Base-by-base conservation (phyloP, 2,888 invertebrate species). In the Shargacucullia verbasci region DNA sequence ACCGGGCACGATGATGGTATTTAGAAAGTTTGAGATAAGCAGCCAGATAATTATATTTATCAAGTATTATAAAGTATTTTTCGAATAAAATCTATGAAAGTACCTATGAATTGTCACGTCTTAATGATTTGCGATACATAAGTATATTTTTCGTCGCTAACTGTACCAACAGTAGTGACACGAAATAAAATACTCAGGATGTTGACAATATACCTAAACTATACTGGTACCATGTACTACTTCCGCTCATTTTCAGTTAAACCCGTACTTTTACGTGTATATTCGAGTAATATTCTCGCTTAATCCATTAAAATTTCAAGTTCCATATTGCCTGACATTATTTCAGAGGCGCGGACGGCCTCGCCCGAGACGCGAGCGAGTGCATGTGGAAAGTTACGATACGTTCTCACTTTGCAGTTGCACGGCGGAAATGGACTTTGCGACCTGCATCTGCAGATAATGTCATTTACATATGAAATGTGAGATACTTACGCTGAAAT, bases 401-500 rank as follows among this genome's bases (percentile, higher is more conserved):
- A 65, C 14, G 41, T 65, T 56, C 39, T 46, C 57, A 61, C 53
- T 48, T 58, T 25, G 48, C 57, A 59, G 55, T 48, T 58, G 29
- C 35, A 34, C 55, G 6, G 40, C 38, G 50, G 57, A 73, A 73
- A 59, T 59, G 14, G 29, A 40, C 39, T 73, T 72, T 37, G 50
- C 29, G 41, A 55, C 57, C 66, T 69, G 66, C 59, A 58, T 50
- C 48, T 69, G 56, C 13, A 66, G 59, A 70, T 77, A 64, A 61
- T 46, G 74, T 58, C 45, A 54, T 59, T 55, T 54, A 14, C 50
- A 66, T 63, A 49, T 67, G 47, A 73, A 59, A 64, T 59, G 56
- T 57, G 49, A 59, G 14, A 31, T 78, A 72, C 95, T 94, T 91
- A 97, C 96, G 95, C 94, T 2, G 97, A 95, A 60, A 97, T 94